Evolutionary conservation across 2,113 vertebrate genomes (phyloP).

Genomic region (Rhea americana): DNA sequence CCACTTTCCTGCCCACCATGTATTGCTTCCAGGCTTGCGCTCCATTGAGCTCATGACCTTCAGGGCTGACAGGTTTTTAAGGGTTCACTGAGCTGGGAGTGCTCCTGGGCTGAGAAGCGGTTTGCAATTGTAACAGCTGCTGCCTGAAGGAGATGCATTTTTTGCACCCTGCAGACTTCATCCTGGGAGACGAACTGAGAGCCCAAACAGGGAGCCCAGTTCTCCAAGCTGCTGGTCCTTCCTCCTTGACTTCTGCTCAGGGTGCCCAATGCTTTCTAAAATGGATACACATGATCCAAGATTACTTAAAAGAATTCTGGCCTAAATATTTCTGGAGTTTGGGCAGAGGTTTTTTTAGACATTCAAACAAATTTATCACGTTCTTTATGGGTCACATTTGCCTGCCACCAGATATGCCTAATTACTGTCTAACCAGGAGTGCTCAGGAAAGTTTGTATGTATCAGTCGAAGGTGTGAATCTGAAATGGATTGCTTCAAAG

Average conservation of each 20-base stretch:
- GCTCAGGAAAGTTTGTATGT: not conserved
- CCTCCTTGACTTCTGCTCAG: too few species aligned
- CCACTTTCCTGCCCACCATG: not conserved
- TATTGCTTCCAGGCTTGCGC: not conserved
- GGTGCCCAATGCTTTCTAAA: rapidly evolving
- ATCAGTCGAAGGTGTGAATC: not conserved
- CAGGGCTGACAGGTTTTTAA: not conserved
- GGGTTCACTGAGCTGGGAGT: rapidly evolving
- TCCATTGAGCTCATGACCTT: not conserved
- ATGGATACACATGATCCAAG: not conserved
- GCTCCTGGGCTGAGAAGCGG: rapidly evolving
- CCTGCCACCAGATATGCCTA: not conserved
- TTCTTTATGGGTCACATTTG: not conserved
- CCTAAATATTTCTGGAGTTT: not conserved
- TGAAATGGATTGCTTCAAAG: not conserved
- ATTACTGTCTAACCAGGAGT: rapidly evolving
- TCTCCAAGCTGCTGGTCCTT: not conserved
- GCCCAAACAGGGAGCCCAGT: not conserved
- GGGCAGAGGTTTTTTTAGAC: not conserved
- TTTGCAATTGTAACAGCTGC: not conserved
- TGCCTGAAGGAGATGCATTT: not conserved
- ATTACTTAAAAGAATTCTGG: not conserved
- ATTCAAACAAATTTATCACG: rapidly evolving
- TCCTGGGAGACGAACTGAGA: not conserved
- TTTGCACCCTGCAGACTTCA: too few species aligned